Conservation (phyloP, 2,888 invertebrate species). For the Pharmacophagus antenor region DNA sequence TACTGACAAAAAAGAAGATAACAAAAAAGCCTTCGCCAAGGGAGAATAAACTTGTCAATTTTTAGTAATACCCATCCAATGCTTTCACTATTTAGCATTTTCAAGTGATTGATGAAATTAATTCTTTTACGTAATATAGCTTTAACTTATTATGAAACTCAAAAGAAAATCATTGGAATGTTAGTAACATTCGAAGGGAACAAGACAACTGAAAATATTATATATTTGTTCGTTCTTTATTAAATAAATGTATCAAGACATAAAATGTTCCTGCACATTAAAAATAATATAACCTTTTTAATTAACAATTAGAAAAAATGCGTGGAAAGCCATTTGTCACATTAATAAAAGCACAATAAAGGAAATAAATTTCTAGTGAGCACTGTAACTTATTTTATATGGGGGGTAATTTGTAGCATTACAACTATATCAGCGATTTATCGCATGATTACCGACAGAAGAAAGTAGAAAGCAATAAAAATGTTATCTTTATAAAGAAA, state of each 20-base stretch:
- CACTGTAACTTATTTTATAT: slow-evolving; percentile 23
- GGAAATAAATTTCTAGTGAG: slow-evolving; percentile 21
- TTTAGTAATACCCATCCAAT: too few species aligned
- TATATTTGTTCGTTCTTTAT: too few species aligned
- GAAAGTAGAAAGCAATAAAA: slow-evolving; percentile 27
- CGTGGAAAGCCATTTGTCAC: slow-evolving; percentile 21
- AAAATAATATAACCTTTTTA: background rate
- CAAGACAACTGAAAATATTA: too few species aligned
- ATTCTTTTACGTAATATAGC: too few species aligned
- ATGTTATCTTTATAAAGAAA: slow-evolving; percentile 10
- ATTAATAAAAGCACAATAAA: slow-evolving; percentile 8
- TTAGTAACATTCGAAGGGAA: too few species aligned
- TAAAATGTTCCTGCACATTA: background rate
- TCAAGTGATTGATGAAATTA: too few species aligned
- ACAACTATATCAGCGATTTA: slow-evolving; percentile 38
- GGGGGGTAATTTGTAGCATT: slow-evolving; percentile 33
- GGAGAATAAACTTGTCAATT: too few species aligned
- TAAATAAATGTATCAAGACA: background rate
- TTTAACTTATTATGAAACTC: too few species aligned
- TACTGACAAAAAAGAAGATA: too few species aligned
- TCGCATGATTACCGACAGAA: slow-evolving; percentile 36
- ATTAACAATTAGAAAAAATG: slow-evolving; percentile 1
- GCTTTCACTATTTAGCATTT: too few species aligned
- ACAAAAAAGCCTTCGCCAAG: too few species aligned
- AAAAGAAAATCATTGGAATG: too few species aligned